Evolutionary conservation across 1,140 invertebrate genomes (phyloP).

Genomic region (Propsilocerus akamusi): DNA sequence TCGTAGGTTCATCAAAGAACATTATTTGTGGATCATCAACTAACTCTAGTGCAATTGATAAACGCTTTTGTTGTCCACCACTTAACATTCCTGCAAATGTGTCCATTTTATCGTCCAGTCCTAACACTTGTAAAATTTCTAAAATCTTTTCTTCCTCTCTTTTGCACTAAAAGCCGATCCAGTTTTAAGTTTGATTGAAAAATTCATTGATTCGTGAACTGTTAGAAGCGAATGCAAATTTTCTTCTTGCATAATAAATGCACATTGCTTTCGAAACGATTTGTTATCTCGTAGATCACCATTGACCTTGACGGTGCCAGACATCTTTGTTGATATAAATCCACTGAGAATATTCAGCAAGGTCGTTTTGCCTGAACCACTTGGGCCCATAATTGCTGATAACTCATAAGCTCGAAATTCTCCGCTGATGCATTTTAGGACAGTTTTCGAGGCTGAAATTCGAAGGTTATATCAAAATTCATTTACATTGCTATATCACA

Average conservation of each 20-base stretch:
- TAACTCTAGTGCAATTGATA: constrained; percentile 72
- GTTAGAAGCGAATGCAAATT: constrained; percentile 40
- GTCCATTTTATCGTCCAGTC: constrained; percentile 39
- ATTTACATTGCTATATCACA: too few species aligned
- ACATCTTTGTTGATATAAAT: constrained; percentile 28
- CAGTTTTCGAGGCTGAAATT: constrained; percentile 34
- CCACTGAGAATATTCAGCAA: constrained; percentile 43
- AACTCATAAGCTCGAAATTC: constrained; percentile 36
- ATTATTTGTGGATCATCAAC: constrained; percentile 78
- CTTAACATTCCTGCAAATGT: constrained; percentile 56
- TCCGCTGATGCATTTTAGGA: constrained; percentile 36
- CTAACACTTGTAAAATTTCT: constrained; percentile 45
- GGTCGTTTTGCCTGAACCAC: constrained; percentile 67
- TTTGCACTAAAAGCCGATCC: constrained; percentile 34
- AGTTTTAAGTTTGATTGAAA: constrained; percentile 45
- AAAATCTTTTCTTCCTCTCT: constrained; percentile 40
- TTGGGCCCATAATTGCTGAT: constrained; percentile 61
- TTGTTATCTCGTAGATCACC: constrained; percentile 49
- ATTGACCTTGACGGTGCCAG: constrained; percentile 51
- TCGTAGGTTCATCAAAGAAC: constrained; percentile 88
- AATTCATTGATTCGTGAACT: constrained; percentile 37
- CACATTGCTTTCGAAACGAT: constrained; percentile 37
- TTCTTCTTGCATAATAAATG: constrained; percentile 52
- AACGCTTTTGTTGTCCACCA: constrained; percentile 71
- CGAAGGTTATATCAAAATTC: constrained; percentile 6